Evolutionary conservation across 2,797 vertebrate genomes (phyloP), one percentile per base, ranked within the genome.

Genomic region (Luscinia luscinia): DNA sequence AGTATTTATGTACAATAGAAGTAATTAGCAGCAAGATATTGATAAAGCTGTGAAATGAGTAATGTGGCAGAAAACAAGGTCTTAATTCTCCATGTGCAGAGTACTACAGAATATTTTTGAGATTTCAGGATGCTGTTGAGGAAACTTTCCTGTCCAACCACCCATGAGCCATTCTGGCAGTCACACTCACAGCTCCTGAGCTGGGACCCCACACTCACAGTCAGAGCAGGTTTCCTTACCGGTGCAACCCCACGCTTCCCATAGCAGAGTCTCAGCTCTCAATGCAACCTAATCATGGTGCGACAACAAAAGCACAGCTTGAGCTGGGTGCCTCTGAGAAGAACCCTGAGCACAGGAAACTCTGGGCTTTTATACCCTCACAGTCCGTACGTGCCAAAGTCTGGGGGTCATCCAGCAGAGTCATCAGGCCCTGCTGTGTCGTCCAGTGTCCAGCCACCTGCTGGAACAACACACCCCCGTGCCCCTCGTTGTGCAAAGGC

Each of bases 171-270:
- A n/a, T 23, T 55, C 12, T 38, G 78, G 36, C 36, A 75, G 63
- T 41, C 48, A 89, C 55, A 43, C 11, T 23, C 9, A 5, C 16
- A 63, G 18, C 41, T 19, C 22, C 38, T 28, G 22, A 62, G 16
- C 63, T 43, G 22, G 22, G 32, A 68, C 36, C 15, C 27, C 46
- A 43, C 22, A 62, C 11, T 36, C 55, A 23, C 0, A 4, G 30
- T 48, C 41, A 68, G 19, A 49, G 20, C 19, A 69, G 5, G 27
- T 20, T 41, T 75, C 41, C 36, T 55, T 36, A 68, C 26, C 1
- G 0, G 15, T 18, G 49, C 10, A n/a, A 68, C 18, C 18, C 22
- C 41, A 36, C 0, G 0, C 14, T n/a, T 43, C 62, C 41, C 41
- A 54, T 6, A 20, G 55, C 32, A 36, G 12, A 68, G 49, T 23